phyloP scores from a whole-genome alignment of 2,888 invertebrate genomes.

The Anoplius nigerrimus region DNA sequence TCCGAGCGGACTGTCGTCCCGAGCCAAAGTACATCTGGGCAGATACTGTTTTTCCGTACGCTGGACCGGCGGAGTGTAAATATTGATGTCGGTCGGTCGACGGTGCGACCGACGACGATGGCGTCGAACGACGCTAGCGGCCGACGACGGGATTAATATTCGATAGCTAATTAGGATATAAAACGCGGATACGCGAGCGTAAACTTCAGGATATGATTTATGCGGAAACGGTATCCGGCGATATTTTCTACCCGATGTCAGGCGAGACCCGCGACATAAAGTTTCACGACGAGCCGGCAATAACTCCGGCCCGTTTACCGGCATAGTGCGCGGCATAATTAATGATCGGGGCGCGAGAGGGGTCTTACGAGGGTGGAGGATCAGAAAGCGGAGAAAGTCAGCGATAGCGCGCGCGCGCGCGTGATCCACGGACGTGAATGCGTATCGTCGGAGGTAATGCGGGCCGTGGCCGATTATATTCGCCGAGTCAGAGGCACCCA shows the following conservation, averaged over 20 bases:
- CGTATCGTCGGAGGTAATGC: neutral
- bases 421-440: too few relatives aligned
- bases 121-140: too few relatives aligned
- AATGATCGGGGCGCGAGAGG: conserved; percentile 37
- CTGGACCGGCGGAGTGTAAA: too few relatives aligned
- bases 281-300: neutral
- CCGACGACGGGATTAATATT: too few relatives aligned
- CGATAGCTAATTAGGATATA: too few relatives aligned
- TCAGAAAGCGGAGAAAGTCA: conserved; percentile 54
- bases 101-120: too few relatives aligned
- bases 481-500: conserved; percentile 29
- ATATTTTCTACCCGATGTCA: too few relatives aligned
- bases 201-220: conserved; percentile 9
- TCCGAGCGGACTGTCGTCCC: neutral
- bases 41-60: too few relatives aligned
- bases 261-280: neutral
- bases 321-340: conserved; percentile 37
- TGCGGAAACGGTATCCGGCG: conserved; percentile 4
- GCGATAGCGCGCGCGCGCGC: neutral
- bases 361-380: conserved; percentile 38
- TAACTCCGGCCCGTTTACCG: neutral
- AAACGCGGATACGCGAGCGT: neutral
- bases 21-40: too few relatives aligned
- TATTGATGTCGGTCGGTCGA: too few relatives aligned
- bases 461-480: conserved; percentile 11